Evolutionary conservation across 2,113 vertebrate genomes (phyloP), one percentile per base, ranked within the genome.

Genomic region (Muntiacus muntjak): DNA sequence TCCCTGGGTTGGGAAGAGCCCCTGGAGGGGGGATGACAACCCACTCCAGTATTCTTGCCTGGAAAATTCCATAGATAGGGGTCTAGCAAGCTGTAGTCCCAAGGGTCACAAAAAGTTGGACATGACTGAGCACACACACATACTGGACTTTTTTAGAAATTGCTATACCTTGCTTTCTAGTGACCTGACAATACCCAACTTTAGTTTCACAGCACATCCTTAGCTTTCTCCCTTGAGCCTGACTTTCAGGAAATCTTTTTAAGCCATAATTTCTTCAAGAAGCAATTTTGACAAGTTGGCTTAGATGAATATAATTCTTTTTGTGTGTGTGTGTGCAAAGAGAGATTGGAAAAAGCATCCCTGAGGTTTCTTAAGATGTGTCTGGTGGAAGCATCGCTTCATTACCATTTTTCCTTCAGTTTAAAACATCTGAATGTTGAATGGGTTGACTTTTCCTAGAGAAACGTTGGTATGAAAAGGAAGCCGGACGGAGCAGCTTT

Each of bases 231-330:
- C 57, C 28, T 50, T 95, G 81, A 64, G 5, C 8, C 25, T 40
- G 62, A 62, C 36, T 97, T 62, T 86, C 43, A 26, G 55, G 86
- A 94, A 94, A 55, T 36, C 89, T 79, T 95, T 74, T 92, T 71
- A 81, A 94, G 92, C 50, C 5, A 16, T 86, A 85, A 60, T 87
- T 94, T 95, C 76, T 74, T 90, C 21, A 40, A 87, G 89, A 83
- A 58, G 54, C 47, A 91, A 54, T 96, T 86, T 84, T 95, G 89
- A 89, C 67, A 96, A 40, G 50, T 67, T 55, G 92, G 74, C 58
- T 92, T 58, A 84, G 91, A 87, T 85, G 81, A 60, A 33, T 74
- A 33, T 67, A 21, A 30, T 7, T 36, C 36, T 28, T 71, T 25
- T 71, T 84, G 83, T n/a, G 26, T 78, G 36, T 93, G 67, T 83